Evolutionary conservation across 2,797 vertebrate species (phyloP).

Genomic region (Hylomyscus alleni): DNA sequence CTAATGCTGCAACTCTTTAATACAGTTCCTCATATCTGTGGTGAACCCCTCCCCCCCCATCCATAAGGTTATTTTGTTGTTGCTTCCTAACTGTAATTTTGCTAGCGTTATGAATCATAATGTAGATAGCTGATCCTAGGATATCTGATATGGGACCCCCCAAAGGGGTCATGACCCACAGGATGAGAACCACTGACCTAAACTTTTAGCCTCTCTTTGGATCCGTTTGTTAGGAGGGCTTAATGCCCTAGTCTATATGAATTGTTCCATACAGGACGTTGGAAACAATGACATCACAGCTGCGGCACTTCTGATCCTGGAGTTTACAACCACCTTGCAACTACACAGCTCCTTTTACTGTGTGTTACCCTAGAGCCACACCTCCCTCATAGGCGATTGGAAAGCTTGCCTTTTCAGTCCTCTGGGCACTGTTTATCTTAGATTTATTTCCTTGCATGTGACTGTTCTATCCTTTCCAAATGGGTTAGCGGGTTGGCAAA

Average conservation of each 20-base stretch:
- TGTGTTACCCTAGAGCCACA: background rate
- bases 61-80: background rate
- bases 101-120: background rate
- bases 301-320: background rate
- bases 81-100: background rate
- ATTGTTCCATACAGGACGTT: background rate
- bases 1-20: background rate
- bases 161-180: background rate
- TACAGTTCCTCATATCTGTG: background rate
- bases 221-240: constrained; percentile 20
- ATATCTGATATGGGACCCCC: background rate
- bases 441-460: constrained; percentile 25
- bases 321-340: background rate
- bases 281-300: background rate
- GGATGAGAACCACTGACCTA: background rate
- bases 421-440: constrained; percentile 8
- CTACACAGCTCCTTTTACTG: background rate
- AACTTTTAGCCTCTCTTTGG: background rate
- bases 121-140: background rate
- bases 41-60: background rate
- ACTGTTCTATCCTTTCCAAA: constrained; percentile 2
- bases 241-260: background rate
- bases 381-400: background rate
- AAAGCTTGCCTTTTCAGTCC: background rate
- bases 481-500: constrained; percentile 26